Percentiles rank a stretch among this genome's conserved stretches.
Conservation (phyloP, 2,113 vertebrate species). For the Chaetodon auriga region DNA sequence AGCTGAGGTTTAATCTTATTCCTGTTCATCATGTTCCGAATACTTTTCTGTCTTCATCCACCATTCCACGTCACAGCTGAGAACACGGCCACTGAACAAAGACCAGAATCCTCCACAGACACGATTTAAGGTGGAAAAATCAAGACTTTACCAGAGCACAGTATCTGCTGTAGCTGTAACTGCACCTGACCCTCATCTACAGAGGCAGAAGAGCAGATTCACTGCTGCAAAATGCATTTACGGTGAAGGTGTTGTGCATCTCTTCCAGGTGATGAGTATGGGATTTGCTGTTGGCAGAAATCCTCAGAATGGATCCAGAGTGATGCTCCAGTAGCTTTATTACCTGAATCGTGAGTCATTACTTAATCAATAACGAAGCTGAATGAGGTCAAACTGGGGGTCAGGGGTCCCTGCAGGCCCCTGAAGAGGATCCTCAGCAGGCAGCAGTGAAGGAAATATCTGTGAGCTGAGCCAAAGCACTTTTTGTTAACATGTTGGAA, state of each 20-base stretch:
- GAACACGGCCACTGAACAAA: background rate
- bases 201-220: background rate
- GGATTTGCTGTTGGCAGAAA: background rate
- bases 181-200: background rate
- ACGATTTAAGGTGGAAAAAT: background rate
- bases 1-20: background rate
- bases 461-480: too few species aligned
- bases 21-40: background rate
- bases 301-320: background rate
- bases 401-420: too few species aligned
- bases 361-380: conserved; percentile 33
- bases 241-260: background rate
- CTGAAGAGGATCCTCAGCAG: background rate
- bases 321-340: conserved; percentile 31
- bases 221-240: background rate
- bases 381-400: conserved; percentile 11
- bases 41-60: background rate
- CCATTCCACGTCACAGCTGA: background rate
- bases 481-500: background rate
- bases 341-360: background rate
- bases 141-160: background rate
- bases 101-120: too few species aligned
- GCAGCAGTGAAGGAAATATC: too few species aligned
- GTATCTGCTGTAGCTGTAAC: background rate
- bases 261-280: background rate